These are phyloP conservation scores for Myioborus melanocephalus DNA, from an alignment of 2,797 vertebrate genomes.

Conservation along the genomic window DNA sequence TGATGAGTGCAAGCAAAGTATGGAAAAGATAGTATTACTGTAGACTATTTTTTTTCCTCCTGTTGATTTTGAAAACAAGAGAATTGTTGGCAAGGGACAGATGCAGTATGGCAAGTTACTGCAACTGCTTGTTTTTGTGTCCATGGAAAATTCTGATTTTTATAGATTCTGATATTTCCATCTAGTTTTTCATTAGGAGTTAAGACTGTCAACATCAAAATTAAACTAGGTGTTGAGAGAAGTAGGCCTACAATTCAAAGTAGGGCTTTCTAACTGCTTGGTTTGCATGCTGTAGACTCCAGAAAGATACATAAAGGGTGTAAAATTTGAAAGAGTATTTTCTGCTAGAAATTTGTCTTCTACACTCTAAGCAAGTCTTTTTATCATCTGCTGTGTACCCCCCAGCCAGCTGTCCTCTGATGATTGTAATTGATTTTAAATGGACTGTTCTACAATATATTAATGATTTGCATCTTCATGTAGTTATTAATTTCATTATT, in stretches of 20 bases:
- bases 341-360: background rate
- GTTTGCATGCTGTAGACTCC: background rate
- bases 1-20: background rate
- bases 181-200: background rate
- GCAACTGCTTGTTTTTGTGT: background rate
- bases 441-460: background rate
- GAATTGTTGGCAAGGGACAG: background rate
- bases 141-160: background rate
- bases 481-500: background rate
- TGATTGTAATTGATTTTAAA: background rate
- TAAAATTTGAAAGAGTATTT: background rate
- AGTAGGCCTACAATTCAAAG: background rate
- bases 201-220: background rate
- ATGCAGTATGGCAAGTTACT: background rate
- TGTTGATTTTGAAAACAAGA: background rate
- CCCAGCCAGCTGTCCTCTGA: background rate
- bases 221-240: background rate
- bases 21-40: background rate
- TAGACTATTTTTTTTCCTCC: rapidly evolving
- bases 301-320: background rate
- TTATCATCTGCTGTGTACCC: background rate
- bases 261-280: background rate
- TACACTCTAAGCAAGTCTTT: background rate
- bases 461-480: background rate
- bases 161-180: background rate